A percentile compares a stretch with the other conserved stretches of the same genome.
These are phyloP conservation scores for Osmoderma eremita DNA, from an alignment of 2,888 invertebrate genomes.

Conservation along the genomic window DNA sequence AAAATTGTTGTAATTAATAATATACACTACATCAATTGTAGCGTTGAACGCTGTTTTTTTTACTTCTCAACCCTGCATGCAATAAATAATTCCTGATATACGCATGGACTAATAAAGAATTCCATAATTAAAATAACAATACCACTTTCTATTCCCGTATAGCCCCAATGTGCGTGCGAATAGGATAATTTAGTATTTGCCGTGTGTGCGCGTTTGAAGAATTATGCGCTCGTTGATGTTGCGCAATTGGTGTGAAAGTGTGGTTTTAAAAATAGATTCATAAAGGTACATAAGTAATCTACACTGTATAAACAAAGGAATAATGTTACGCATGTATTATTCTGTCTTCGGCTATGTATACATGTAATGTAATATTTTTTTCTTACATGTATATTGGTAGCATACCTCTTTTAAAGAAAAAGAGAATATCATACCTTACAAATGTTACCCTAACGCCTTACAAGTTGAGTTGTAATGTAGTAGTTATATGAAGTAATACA, in stretches of 20 bases:
- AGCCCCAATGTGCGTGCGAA: conserved; percentile 8
- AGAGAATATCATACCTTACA: too few relatives aligned
- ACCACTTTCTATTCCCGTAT: conserved; percentile 11
- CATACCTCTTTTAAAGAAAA: too few relatives aligned
- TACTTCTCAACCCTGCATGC: too few relatives aligned
- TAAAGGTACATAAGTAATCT: conserved; percentile 22
- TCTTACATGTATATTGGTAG: not conserved
- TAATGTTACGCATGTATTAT: not conserved
- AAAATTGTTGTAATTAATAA: too few relatives aligned
- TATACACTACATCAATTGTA: too few relatives aligned
- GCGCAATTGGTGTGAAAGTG: conserved; percentile 35
- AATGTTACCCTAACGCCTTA: too few relatives aligned
- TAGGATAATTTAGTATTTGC: conserved; percentile 4
- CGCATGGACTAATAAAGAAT: too few relatives aligned
- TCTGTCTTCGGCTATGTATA: not conserved
- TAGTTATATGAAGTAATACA: too few relatives aligned
- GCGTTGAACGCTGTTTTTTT: too few relatives aligned
- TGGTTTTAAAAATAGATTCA: conserved; percentile 26
- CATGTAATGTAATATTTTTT: not conserved
- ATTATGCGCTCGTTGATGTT: conserved; percentile 26
- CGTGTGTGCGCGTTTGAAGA: not conserved
- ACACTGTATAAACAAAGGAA: conserved; percentile 14
- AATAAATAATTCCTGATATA: too few relatives aligned
- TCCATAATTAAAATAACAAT: not conserved
- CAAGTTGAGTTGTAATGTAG: too few relatives aligned